These are phyloP conservation scores for Leptinotarsa undecemlineata DNA, from an alignment of 1,140 invertebrate species.

Conservation along the genomic window DNA sequence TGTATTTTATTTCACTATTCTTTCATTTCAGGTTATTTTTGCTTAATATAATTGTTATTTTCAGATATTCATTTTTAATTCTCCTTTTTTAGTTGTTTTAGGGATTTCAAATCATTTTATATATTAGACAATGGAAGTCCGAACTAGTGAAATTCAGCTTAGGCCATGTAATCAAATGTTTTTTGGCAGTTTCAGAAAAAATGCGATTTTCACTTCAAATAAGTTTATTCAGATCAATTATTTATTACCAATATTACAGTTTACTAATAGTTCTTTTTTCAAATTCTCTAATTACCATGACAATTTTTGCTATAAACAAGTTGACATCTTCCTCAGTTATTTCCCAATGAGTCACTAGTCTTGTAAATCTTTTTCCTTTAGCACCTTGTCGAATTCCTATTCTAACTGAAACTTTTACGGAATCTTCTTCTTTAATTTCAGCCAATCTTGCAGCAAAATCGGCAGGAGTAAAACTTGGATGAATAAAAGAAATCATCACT, in stretches of 20 bases:
- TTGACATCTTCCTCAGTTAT: slow-evolving; percentile 66
- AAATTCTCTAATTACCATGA: slow-evolving; percentile 63
- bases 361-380: slow-evolving; percentile 49
- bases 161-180: too few species aligned
- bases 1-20: too few species aligned
- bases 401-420: slow-evolving; percentile 60
- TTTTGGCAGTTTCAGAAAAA: too few species aligned
- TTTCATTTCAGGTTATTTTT: too few species aligned
- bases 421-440: slow-evolving; percentile 60
- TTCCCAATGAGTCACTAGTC: slow-evolving; percentile 72
- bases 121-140: too few species aligned
- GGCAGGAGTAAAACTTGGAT: slow-evolving; percentile 55
- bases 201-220: too few species aligned
- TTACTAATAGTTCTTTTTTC: slow-evolving; percentile 40
- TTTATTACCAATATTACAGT: neutral
- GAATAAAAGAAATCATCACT: slow-evolving; percentile 66
- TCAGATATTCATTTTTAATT: too few species aligned
- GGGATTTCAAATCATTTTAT: too few species aligned
- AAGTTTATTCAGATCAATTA: neutral
- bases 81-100: too few species aligned
- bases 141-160: too few species aligned
- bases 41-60: too few species aligned
- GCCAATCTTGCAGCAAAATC: slow-evolving; percentile 64
- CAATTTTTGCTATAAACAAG: slow-evolving; percentile 67
- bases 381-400: slow-evolving; percentile 59